Conservation (phyloP, 2,797 vertebrate species). For the Chiropotes sagulatus region DNA sequence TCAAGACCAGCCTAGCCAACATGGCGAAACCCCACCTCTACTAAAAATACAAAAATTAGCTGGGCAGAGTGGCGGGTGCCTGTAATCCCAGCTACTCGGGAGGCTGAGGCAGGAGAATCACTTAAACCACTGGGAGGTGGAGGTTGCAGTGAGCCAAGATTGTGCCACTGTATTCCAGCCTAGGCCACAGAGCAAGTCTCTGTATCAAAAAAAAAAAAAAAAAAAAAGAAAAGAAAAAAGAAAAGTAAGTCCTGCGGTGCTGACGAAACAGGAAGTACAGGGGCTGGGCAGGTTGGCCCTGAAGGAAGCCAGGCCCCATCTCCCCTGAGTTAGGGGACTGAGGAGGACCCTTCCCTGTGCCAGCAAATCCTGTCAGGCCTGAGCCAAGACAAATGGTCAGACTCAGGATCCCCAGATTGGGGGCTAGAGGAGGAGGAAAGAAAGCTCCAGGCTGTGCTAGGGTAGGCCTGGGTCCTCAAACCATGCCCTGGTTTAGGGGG, state of each 20-base stretch:
- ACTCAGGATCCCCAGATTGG: background rate
- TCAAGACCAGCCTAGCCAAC: background rate
- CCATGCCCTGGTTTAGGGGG: background rate
- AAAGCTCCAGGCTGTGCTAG: background rate
- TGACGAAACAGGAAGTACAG: constrained; percentile 46
- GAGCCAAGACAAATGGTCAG: background rate
- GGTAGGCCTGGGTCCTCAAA: background rate
- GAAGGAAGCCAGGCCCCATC: background rate
- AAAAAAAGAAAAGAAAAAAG: background rate
- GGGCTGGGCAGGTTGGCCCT: background rate
- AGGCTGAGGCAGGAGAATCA: background rate
- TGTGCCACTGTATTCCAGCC: background rate
- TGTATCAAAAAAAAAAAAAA: background rate
- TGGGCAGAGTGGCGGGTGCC: too few relatives aligned
- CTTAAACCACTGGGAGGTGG: background rate
- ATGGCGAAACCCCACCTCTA: background rate
- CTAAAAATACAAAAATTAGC: background rate
- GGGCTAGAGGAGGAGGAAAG: background rate
- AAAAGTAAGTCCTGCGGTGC: constrained; percentile 70
- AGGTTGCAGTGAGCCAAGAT: background rate
- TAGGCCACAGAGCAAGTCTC: background rate
- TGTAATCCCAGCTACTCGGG: background rate
- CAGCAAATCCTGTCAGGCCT: background rate
- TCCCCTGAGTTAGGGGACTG: background rate
- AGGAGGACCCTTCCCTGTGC: background rate